Evolutionary conservation across 2,797 vertebrate species (phyloP), one percentile per base, ranked within the genome.

Genomic region (Sebastes taczanowskii): DNA sequence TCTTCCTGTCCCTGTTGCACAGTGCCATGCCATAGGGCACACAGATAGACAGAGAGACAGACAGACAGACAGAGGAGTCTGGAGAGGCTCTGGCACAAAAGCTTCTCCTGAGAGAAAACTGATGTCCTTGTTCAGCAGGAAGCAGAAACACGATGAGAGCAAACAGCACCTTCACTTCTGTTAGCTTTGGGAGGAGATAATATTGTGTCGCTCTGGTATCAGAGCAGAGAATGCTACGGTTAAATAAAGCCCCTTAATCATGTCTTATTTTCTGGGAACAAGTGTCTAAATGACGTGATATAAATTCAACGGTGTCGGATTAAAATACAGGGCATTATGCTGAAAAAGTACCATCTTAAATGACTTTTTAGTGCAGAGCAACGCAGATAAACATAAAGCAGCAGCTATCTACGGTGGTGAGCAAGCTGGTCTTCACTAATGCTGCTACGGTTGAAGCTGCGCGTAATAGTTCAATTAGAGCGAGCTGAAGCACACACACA

Each of bases 61-160:
- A 66, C 64, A 30, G 23, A 65, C 35, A 71, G 3, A 63, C 64
- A 38, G 34, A 23, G 3, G 29, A 63, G 62, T 56, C 81, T 55
- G n/a, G 3, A 74, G 66, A 64, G 77, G 16, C 55, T 66, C 29
- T 5, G 56, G 68, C 23, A 76, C 69, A 23, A 63, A 80, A 77
- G 58, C 67, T 38, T 38, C 62, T 69, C 84, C 77, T 63, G 11
- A 63, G 77, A 71, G 71, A 62, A 58, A 78, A 81, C 74, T 25
- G 42, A 83, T 77, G 80, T 62, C 77, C 67, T 76, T 69, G 77
- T 71, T 78, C 35, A 42, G 60, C 46, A 32, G 30, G 38, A 34
- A 74, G 69, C 64, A 59, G 49, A 60, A 42, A 76, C 49, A 74
- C 9, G 8, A 20, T 2, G 1, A 60, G 42, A 25, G 55, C 52